Base-by-base conservation (phyloP, 2,888 invertebrate species). In the Perdita meconis region DNA sequence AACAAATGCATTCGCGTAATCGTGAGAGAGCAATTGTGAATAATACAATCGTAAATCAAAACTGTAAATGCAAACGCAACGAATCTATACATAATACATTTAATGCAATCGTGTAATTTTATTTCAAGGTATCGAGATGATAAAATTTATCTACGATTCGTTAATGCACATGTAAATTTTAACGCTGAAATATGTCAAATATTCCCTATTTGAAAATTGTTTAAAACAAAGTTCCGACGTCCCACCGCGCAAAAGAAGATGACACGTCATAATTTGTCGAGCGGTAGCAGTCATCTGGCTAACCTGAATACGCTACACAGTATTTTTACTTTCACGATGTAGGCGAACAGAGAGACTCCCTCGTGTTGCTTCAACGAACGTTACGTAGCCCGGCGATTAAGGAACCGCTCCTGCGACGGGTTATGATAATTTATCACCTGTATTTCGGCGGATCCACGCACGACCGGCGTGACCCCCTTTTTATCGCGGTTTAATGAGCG, bases 281-380 rank as follows among this genome's bases (percentile, higher is more conserved):
- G 47, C 19, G 47, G 47, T 10, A 70, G 68, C 75, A 76, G 64
- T 65, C 83, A 76, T 73, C 70, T 51, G 53, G 66, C 67, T 78
- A 82, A 86, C 85, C 83, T 74, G 64, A 86, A 83, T 86, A 83
- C 47, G 19, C 72, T 78, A 69, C 34, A 47, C 60, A 42, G 61
- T 72, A 80, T 85, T 85, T 86, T 86, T 83, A 86, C 86, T 86
- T 86, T 86, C 85, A 83, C 86, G 36, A 64, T 51, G 78, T 72
- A 80, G 83, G 83, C 64, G 84, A 79, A 75, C 71, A 79, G 13
- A 63, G 26, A 16, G 40, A 74, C 73, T 76, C 77, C 73, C 72
- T 82, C 67, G 72, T 63, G 82, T 68, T 78, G 71, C 78, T 76
- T 74, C 75, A 79, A 81, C 76, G 80, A 72, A 36, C 68, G 76